Conservation (phyloP, 2,113 vertebrate genomes). For the Tenrec ecaudatus region DNA sequence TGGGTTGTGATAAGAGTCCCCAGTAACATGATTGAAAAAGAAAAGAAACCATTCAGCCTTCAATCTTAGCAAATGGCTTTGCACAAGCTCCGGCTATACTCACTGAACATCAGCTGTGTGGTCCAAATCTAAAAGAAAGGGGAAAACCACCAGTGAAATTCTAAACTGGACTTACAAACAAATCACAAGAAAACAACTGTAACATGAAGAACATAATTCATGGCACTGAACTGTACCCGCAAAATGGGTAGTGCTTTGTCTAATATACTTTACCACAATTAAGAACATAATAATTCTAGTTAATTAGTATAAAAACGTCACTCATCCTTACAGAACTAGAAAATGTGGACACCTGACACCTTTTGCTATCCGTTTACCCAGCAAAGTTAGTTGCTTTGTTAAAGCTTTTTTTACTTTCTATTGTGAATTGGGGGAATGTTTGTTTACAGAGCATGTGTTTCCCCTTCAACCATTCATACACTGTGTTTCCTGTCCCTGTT, state of each 20-base stretch:
- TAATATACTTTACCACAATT: background rate
- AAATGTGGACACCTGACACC: background rate
- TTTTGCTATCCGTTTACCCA: background rate
- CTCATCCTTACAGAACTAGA: background rate
- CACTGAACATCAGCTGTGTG: slow-evolving; percentile 99
- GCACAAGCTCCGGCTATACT: slow-evolving; percentile 85
- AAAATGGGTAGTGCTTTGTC: background rate
- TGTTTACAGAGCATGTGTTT: too few species aligned
- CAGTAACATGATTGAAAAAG: background rate
- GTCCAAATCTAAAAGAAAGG: slow-evolving; percentile 92
- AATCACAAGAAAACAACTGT: background rate
- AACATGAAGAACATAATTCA: background rate
- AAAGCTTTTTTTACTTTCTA: slow-evolving; percentile 2
- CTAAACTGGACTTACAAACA: slow-evolving; percentile 34
- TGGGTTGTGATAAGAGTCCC: too few species aligned
- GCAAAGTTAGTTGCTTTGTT: slow-evolving; percentile 36
- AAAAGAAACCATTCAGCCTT: slow-evolving; percentile 38
- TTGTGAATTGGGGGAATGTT: too few species aligned
- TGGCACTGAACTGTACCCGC: background rate
- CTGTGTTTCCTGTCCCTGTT: too few species aligned
- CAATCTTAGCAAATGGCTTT: slow-evolving; percentile 43
- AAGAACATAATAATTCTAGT: background rate
- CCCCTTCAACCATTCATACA: too few species aligned
- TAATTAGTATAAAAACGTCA: slow-evolving; percentile 25
- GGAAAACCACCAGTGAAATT: slow-evolving; percentile 57